phyloP scores from a whole-genome alignment of 2,113 vertebrate genomes.

The Coptodon bakossiorum region DNA sequence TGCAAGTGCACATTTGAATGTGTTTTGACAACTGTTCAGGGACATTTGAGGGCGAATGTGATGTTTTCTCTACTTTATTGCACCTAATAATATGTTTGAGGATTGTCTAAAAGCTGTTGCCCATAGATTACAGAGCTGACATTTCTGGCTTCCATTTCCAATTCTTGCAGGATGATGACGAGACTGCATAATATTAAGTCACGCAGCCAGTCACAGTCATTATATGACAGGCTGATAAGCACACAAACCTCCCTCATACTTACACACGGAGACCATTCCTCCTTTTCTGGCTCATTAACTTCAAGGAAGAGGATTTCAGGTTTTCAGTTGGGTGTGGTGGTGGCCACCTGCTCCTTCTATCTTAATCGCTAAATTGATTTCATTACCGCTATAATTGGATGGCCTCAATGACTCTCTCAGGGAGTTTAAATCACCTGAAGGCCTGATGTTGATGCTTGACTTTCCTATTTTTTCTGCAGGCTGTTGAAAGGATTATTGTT shows the following conservation, averaged over 20 bases:
- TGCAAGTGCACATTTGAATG: background rate
- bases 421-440: conserved; percentile 6
- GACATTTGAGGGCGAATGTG: background rate
- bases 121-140: background rate
- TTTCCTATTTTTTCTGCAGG: background rate
- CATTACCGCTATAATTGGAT: conserved; percentile 48
- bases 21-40: background rate
- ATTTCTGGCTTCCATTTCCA: background rate
- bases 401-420: conserved; percentile 26
- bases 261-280: background rate
- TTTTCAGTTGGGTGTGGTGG: conserved; percentile 2
- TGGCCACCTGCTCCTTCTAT: conserved; percentile 30
- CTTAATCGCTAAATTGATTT: conserved; percentile 38
- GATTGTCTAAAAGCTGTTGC: background rate
- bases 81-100: background rate
- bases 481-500: background rate
- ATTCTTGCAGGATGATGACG: background rate
- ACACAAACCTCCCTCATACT: background rate
- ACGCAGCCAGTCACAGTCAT: background rate
- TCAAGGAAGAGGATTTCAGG: background rate
- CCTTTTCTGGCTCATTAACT: conserved; percentile 7
- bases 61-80: background rate
- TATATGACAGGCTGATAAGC: background rate
- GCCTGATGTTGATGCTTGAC: background rate
- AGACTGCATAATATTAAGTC: background rate